Conservation (phyloP, 2,888 invertebrate genomes). For the Myopa testacea region DNA sequence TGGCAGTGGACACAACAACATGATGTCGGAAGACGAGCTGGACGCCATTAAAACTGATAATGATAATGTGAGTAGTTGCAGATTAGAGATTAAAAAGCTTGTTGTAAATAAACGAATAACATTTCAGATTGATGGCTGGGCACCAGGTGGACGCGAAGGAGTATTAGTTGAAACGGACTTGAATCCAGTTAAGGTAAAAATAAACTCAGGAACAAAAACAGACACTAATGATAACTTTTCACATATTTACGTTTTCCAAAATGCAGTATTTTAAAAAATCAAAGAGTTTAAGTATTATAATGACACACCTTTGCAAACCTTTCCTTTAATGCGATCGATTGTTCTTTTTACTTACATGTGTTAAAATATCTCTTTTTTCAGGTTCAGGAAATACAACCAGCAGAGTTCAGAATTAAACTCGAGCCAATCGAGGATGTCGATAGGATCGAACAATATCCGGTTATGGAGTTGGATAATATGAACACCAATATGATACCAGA, state of each 20-base stretch:
- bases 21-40: not conserved
- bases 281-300: too few relatives aligned
- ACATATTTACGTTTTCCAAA: too few relatives aligned
- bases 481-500: slow-evolving; percentile 28
- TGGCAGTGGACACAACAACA: not conserved
- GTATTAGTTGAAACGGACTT: not conserved
- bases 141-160: not conserved
- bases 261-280: too few relatives aligned
- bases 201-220: too few relatives aligned
- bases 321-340: too few relatives aligned
- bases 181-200: not conserved
- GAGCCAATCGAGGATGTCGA: not conserved
- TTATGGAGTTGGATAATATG: not conserved
- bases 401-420: slow-evolving; percentile 18
- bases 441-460: not conserved
- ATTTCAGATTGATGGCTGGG: not conserved
- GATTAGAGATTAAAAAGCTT: not conserved
- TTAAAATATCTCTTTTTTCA: too few relatives aligned
- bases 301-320: too few relatives aligned
- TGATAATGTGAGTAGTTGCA: not conserved
- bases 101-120: not conserved
- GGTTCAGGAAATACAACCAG: not conserved
- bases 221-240: too few relatives aligned
- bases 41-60: not conserved
- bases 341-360: too few relatives aligned